Base-by-base conservation (phyloP, 2,888 invertebrate species). In the Lucinisca nassula region DNA sequence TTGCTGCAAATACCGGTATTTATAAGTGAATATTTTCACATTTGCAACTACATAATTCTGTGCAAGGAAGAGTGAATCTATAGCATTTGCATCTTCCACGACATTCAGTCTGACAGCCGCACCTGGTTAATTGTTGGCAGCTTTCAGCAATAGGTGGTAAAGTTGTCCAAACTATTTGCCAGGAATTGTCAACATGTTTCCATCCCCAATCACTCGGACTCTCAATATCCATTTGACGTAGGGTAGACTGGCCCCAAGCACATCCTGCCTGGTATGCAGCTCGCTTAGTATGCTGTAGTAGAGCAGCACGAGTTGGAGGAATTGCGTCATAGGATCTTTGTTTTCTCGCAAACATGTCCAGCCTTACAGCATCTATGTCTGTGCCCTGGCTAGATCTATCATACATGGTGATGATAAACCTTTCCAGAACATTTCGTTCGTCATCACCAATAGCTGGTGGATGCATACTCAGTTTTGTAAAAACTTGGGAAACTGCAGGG, bases 281-380 rank as follows among this genome's bases (percentile, higher is more conserved):
- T 27, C 88, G 84, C 75, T 91, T 91, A 0, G 73, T 78, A 81
- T 92, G 90, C 37, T 92, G 27, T 0, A 24, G n/a, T 1, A 91
- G 70, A 0, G 90, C 89, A 45, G 82, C 85, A 12, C 45, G 37
- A 10, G 89, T 91, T 70, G 84, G 90, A 10, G 88, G 90, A 27
- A 89, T 91, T 6, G 73, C n/a, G 0, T 92, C 84, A 45, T 89
- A 90, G 3, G 86, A 32, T 72, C 86, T 89, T 81, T 89, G 85
- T 51, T 92, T 93, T n/a, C 84, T 40, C 4, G 90, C 86, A 89
- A 92, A 92, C 38, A 93, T 27, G 27, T 89, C 85, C 6, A 84
- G 83, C 72, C 89, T 67, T 32, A 86, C 87, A 12, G 84, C 88
- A 74, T 93, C 75, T 3, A 92, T 87, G 80, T 45, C 35, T 8